A percentile compares a stretch with the other conserved stretches of the same genome.
Conservation (phyloP, 2,113 vertebrate genomes). For the Potamarius usumacintae region DNA sequence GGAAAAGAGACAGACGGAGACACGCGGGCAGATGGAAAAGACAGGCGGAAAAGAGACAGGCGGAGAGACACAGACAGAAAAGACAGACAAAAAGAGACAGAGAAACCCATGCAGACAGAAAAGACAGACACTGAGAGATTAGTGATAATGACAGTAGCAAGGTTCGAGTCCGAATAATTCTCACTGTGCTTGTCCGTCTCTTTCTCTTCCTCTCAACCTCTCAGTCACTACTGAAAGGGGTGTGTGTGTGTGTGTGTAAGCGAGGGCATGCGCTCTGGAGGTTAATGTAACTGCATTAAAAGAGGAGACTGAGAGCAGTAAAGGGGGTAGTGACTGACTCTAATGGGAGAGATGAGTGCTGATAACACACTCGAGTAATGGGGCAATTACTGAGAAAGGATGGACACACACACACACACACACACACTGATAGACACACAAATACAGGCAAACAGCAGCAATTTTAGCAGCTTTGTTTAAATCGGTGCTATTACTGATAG, state of each 20-base stretch:
- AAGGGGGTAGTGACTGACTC: constrained; percentile 28
- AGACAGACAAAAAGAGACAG: neutral
- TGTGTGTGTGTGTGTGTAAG: neutral
- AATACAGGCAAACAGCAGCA: neutral
- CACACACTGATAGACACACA: constrained; percentile 10
- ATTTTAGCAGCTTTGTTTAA: constrained; percentile 21
- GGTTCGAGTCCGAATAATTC: constrained; percentile 1
- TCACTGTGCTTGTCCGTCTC: constrained; percentile 23
- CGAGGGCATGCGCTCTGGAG: constrained; percentile 6
- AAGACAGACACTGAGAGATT: neutral
- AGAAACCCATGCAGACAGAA: neutral
- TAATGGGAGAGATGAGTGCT: constrained; percentile 38
- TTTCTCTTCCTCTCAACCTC: neutral
- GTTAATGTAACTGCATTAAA: constrained; percentile 44
- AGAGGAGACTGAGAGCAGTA: constrained; percentile 8
- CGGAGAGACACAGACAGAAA: neutral
- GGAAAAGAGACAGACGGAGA: too few species aligned
- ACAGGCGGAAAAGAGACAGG: neutral
- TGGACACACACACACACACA: constrained; percentile 23
- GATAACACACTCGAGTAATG: constrained; percentile 47
- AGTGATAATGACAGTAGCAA: constrained; percentile 18
- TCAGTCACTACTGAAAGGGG: neutral
- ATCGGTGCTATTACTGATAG: neutral
- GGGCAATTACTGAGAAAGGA: constrained; percentile 34
- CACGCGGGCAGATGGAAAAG: too few species aligned